These are phyloP conservation scores for Odontophorus gujanensis DNA, from an alignment of 2,113 vertebrate species.

Conservation along the genomic window DNA sequence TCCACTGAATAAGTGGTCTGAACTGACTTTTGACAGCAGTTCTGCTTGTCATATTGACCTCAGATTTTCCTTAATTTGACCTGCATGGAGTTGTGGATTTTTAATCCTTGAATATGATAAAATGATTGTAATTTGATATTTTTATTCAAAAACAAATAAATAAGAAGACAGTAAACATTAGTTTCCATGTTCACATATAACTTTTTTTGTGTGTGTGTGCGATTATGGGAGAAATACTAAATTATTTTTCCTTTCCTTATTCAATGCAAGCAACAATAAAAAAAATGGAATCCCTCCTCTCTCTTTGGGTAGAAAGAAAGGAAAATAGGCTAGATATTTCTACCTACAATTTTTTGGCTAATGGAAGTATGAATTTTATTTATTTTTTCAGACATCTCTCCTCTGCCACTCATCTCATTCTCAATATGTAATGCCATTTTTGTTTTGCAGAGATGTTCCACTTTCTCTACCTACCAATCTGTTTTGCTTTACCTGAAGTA, in stretches of 20 bases:
- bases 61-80: neutral
- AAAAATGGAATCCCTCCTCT: fast-evolving
- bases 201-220: neutral
- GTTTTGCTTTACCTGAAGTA: neutral
- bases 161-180: neutral
- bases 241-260: neutral
- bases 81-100: neutral
- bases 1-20: neutral
- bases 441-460: neutral
- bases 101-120: neutral
- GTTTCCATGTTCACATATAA: fast-evolving
- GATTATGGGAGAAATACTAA: fast-evolving
- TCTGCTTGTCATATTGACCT: neutral
- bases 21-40: neutral
- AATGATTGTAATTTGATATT: neutral
- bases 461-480: neutral
- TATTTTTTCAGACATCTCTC: neutral
- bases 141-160: neutral
- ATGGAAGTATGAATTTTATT: neutral
- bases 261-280: fast-evolving
- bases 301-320: fast-evolving
- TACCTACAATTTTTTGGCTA: neutral
- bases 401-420: neutral
- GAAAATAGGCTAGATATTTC: neutral
- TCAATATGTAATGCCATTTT: neutral